These are phyloP conservation scores for Coptodon bakossiorum DNA, from an alignment of 2,113 vertebrate species.

Conservation along the genomic window DNA sequence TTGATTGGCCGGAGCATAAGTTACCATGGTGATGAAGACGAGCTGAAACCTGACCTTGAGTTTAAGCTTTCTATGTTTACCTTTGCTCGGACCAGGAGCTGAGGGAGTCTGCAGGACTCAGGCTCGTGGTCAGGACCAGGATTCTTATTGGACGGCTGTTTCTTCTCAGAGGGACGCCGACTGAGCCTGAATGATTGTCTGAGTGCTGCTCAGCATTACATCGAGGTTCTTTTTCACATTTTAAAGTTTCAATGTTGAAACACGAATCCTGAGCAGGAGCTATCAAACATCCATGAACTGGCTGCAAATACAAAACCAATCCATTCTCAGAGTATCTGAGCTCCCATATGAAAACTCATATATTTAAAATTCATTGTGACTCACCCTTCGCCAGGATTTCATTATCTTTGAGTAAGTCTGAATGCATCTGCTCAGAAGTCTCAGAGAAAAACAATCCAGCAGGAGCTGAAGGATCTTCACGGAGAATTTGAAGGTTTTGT, in stretches of 20 bases:
- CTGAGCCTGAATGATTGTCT: not conserved
- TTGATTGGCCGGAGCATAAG: not conserved
- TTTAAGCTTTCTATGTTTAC: rapidly evolving
- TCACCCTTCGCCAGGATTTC: not conserved
- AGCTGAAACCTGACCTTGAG: not conserved
- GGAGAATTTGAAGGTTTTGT: no score
- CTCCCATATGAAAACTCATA: rapidly evolving
- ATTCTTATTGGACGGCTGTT: not conserved
- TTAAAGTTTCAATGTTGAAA: not conserved
- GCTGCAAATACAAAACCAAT: not conserved
- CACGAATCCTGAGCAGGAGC: not conserved
- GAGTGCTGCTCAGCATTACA: not conserved
- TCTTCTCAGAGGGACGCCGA: rapidly evolving
- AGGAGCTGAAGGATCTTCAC: no score
- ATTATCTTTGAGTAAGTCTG: not conserved
- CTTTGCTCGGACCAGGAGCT: rapidly evolving
- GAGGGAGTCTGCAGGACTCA: not conserved
- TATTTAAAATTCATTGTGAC: not conserved
- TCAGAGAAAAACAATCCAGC: no score
- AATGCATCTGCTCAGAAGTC: no score
- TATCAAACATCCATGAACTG: not conserved
- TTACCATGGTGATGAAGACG: not conserved
- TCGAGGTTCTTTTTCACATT: no score
- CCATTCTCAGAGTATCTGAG: not conserved
- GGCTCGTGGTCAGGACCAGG: not conserved